Evolutionary conservation across 1,140 invertebrate species (phyloP).

Genomic region (Pantala flavescens): DNA sequence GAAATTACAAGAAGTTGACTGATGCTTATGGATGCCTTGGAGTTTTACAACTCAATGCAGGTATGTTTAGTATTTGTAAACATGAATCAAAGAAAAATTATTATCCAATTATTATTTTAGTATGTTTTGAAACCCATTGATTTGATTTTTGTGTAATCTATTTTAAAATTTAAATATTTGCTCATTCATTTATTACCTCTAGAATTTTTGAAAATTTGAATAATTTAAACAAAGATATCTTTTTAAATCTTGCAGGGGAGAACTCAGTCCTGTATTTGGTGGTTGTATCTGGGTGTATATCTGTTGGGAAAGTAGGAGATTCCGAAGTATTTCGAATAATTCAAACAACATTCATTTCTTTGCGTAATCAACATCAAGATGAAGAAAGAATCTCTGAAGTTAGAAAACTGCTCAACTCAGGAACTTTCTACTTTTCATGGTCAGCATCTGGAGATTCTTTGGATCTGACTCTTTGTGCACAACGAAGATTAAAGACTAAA

Average conservation of each 20-base stretch:
- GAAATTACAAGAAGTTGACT: conserved; percentile 74
- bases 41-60: conserved; percentile 74
- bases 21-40: conserved; percentile 92
- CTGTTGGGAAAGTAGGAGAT: conserved; percentile 86
- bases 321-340: conserved; percentile 91
- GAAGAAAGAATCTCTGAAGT: conserved; percentile 74
- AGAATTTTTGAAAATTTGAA: too few relatives aligned
- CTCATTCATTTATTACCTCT: too few relatives aligned
- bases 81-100: too few relatives aligned
- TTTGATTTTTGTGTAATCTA: too few relatives aligned
- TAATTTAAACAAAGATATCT: neutral
- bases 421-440: conserved; percentile 95
- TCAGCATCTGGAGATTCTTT: conserved; percentile 43
- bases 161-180: too few relatives aligned
- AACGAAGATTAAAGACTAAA: conserved; percentile 64
- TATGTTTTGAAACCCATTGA: too few relatives aligned
- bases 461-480: conserved; percentile 88
- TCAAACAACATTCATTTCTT: conserved; percentile 77
- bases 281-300: conserved; percentile 87
- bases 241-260: conserved; percentile 46
- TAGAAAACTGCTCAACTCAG: conserved; percentile 84
- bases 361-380: conserved; percentile 67
- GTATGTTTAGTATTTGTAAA: conserved; percentile 30
- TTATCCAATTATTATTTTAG: too few relatives aligned
- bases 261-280: conserved; percentile 75